Base-by-base conservation (phyloP, 2,888 invertebrate species). In the Amphipoea oculea region DNA sequence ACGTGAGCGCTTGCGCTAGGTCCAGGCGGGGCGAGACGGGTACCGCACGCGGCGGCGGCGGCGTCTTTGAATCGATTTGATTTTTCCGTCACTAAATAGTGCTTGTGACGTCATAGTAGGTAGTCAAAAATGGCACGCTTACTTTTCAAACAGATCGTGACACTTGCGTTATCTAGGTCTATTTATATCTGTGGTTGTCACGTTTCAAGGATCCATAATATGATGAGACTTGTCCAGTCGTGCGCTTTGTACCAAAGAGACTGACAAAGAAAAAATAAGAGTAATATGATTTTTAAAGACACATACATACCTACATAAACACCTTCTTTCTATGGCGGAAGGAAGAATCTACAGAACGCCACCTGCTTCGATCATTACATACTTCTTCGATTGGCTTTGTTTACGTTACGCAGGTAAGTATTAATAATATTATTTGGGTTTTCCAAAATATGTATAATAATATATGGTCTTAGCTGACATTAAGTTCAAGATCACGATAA, bases 171-270 rank as follows among this genome's bases (percentile, higher is more conserved):
- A 36, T 36, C 36, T 36, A 89, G 85, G 29, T 29, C 29, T 29
- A 29, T 29, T 29, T 29, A 29, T 29, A 29, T 29, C 29, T 29
- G 29, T 40, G 88, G 87, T 81, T 83, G 85, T 79, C 81, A 82
- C 69, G 40, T 29, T 29, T 29, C 29, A 29, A 29, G 29, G 29
- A 73, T 70, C n/a, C 51, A 63, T 86, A 81, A 82, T 83, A 63
- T 74, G 74, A 77, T 75, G 78, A 65, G 86, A 83, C 77, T 72
- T 67, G 82, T 84, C 66, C 72, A 82, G 17, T 75, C 76, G 75
- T 67, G 81, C 68, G 51, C 11, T 40, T 76, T 69, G 36, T 36
- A 45, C 42, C n/a, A 4, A 29, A 42, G 3, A 23, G 54, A 54
- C 20, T 20, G 20, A 20, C 20, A 7, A 20, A 54, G 12, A 54